Percentiles rank a stretch among this genome's conserved stretches.
phyloP scores from a whole-genome alignment of 2,888 invertebrate species.

The Pocota personata region DNA sequence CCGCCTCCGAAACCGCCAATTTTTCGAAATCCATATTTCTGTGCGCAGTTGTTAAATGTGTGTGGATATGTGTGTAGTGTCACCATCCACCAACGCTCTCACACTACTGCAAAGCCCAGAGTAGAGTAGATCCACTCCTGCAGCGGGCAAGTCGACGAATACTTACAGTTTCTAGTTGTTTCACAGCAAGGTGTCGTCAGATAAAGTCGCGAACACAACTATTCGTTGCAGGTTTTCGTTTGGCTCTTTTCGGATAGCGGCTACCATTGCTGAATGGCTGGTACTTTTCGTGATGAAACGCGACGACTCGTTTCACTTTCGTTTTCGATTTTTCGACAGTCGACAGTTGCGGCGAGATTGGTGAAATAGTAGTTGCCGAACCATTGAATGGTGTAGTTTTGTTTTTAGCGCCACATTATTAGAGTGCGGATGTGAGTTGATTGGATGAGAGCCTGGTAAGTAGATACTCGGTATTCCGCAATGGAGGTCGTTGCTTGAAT shows the following conservation, averaged over 20 bases:
- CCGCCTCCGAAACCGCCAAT: constrained; percentile 39
- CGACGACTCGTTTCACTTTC: constrained; percentile 74
- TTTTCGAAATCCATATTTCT: constrained; percentile 17
- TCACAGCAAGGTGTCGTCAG: background rate
- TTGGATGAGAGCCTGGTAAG: constrained; percentile 53
- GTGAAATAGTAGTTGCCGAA: constrained; percentile 15
- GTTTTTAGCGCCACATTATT: background rate
- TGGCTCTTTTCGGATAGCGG: background rate
- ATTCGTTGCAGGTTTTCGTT: background rate
- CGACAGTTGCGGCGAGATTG: constrained; percentile 56
- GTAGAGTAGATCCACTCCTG: background rate
- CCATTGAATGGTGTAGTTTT: background rate
- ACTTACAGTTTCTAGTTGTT: constrained; percentile 5
- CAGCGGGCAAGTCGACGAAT: background rate
- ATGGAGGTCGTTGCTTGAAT: constrained; percentile 54
- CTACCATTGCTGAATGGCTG: constrained; percentile 50
- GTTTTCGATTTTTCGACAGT: constrained; percentile 61
- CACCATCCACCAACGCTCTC: background rate
- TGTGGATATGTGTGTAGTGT: background rate
- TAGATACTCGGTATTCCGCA: constrained; percentile 69
- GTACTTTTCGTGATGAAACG: constrained; percentile 70
- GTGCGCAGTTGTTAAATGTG: background rate
- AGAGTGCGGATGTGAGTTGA: background rate
- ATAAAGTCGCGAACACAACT: background rate
- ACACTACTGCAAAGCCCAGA: background rate